phyloP scores from a whole-genome alignment of 37 sponge, comb jelly and placozoan genomes.

The Crambe crambe region DNA sequence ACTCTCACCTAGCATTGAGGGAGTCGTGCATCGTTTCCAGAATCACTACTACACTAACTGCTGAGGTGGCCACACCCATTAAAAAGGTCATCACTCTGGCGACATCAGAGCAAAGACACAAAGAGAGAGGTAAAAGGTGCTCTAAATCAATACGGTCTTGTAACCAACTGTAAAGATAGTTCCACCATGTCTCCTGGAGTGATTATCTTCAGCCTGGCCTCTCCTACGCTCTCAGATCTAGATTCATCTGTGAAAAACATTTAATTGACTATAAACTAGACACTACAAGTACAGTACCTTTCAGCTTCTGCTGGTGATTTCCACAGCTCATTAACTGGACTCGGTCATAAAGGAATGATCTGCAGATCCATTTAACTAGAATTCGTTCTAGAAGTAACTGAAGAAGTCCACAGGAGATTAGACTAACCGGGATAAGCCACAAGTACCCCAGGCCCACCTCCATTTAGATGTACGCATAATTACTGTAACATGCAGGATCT shows the following conservation, averaged over 20 bases:
- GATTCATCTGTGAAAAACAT: too few species aligned
- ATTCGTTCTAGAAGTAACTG: neutral
- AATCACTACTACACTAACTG: neutral
- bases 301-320: too few species aligned
- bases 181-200: neutral
- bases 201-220: neutral
- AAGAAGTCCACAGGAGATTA: neutral
- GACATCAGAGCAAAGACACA: too few species aligned
- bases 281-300: too few species aligned
- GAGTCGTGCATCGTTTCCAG: neutral
- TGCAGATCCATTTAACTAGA: constrained; percentile 26
- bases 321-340: neutral
- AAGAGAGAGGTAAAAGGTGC: too few species aligned
- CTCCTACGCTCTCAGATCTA: too few species aligned
- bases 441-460: neutral
- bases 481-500: too few species aligned
- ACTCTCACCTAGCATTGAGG: neutral
- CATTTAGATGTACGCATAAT: too few species aligned
- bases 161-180: neutral
- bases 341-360: neutral
- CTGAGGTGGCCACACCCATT: neutral
- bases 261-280: too few species aligned
- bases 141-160: neutral
- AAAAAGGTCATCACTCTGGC: neutral
- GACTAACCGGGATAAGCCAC: constrained; percentile 4